Conservation (phyloP, 2,797 vertebrate species). For the Aratinga solstitialis region DNA sequence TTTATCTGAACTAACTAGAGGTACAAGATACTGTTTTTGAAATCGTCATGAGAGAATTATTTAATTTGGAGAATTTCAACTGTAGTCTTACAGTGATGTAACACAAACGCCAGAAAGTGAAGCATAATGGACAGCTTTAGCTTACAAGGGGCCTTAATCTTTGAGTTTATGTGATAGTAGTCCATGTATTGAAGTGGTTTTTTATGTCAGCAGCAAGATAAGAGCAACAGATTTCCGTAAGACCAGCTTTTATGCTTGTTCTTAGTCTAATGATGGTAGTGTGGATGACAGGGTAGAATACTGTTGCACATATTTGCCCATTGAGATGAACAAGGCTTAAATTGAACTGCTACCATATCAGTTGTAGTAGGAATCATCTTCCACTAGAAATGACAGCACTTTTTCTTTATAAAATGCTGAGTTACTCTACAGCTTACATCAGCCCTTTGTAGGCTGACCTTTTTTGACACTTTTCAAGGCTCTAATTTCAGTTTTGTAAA, state of each 20-base stretch:
- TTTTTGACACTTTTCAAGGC: neutral
- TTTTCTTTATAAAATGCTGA: neutral
- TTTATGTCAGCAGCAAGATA: neutral
- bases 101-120: neutral
- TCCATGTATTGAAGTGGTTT: neutral
- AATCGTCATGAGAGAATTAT: neutral
- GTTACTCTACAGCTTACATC: neutral
- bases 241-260: neutral
- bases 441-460: neutral
- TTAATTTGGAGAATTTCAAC: neutral
- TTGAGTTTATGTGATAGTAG: neutral
- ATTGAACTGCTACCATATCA: neutral
- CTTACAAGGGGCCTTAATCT: neutral
- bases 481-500: neutral
- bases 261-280: neutral
- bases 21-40: neutral
- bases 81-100: neutral
- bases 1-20: neutral
- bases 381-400: neutral
- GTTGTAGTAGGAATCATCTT: neutral
- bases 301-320: neutral
- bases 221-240: neutral
- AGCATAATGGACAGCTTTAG: neutral
- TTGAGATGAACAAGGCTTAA: neutral
- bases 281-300: neutral